A percentile compares a stretch with the other conserved stretches of the same genome.
These are phyloP conservation scores for Microchirus variegatus DNA, from an alignment of 2,797 vertebrate genomes.

Conservation along the genomic window DNA sequence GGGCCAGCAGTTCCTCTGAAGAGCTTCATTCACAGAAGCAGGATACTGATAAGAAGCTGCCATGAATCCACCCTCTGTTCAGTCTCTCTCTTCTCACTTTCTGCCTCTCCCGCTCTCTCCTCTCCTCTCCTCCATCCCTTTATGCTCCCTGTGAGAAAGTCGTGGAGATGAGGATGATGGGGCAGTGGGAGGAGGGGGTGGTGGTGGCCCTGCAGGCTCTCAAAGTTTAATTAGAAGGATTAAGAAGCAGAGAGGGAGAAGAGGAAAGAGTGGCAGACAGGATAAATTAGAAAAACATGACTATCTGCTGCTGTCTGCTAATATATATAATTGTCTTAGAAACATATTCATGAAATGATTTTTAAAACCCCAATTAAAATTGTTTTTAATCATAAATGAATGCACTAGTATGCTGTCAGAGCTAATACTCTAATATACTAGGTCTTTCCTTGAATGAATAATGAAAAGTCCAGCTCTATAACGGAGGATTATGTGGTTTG, in stretches of 20 bases:
- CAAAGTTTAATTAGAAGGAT: slow-evolving; percentile 93
- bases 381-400: slow-evolving; percentile 10
- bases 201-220: slow-evolving; percentile 71
- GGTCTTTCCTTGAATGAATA: slow-evolving; percentile 7
- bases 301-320: slow-evolving; percentile 38
- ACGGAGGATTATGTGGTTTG: background rate
- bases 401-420: background rate
- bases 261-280: slow-evolving; percentile 28
- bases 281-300: slow-evolving; percentile 38
- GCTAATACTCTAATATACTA: background rate
- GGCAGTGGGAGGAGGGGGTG: slow-evolving; percentile 35
- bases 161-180: slow-evolving; percentile 67
- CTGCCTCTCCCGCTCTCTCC: slow-evolving; percentile 27
- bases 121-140: slow-evolving; percentile 73
- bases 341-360: slow-evolving; percentile 20
- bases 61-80: slow-evolving; percentile 95
- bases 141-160: slow-evolving; percentile 94
- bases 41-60: slow-evolving; percentile 79
- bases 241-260: slow-evolving; percentile 55
- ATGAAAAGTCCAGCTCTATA: background rate
- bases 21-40: slow-evolving; percentile 78
- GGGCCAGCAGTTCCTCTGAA: slow-evolving; percentile 71
- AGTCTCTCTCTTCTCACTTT: slow-evolving; percentile 46
- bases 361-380: slow-evolving; percentile 5
- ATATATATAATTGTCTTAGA: slow-evolving; percentile 12